Evolutionary conservation across 2,113 vertebrate species (phyloP), one percentile per base, ranked within the genome.

Genomic region (Aspidoscelis tigris): DNA sequence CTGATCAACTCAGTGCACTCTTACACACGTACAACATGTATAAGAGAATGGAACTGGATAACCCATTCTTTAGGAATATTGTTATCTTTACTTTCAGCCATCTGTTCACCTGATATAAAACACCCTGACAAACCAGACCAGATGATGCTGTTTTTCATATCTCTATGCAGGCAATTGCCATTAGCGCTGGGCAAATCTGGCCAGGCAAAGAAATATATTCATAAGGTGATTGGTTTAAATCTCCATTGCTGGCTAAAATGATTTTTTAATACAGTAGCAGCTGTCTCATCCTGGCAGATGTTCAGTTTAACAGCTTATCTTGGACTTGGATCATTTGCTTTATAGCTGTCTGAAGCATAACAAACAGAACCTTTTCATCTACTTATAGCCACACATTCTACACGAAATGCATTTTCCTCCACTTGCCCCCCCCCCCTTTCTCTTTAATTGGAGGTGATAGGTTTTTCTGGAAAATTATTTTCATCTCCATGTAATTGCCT

Each of bases 191-290:
- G 44, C 88, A 95, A 94, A 95, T 95, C 94, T 94, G 95, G 86
- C 94, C 94, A 92, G 94, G 88, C 87, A 92, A 95, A 95, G 93
- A 95, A 95, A 95, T 95, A 95, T 93, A 92, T 94, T 95, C 90
- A 91, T 94, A 95, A 95, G 94, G 92, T 94, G 83, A 94, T 95
- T 93, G 93, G 92, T 93, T 95, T 94, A 89, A 95, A 93, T 94
- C 92, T 83, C 92, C 93, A 90, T 94, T 95, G 90, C 92, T 90
- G 93, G 89, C 92, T 33, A 93, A 95, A 94, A 94, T 94, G 71
- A 90, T 91, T 94, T 96, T 94, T 94, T 94, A 95, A 95, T 95
- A 91, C 93, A 92, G 88, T 95, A 94, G 92, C 95, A 96, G 95
- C 94, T 95, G 93, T 91, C 84, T 95, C 91, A 90, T 91, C 93